phyloP scores from a whole-genome alignment of 2,888 invertebrate genomes.

The Trisateles emortualis region DNA sequence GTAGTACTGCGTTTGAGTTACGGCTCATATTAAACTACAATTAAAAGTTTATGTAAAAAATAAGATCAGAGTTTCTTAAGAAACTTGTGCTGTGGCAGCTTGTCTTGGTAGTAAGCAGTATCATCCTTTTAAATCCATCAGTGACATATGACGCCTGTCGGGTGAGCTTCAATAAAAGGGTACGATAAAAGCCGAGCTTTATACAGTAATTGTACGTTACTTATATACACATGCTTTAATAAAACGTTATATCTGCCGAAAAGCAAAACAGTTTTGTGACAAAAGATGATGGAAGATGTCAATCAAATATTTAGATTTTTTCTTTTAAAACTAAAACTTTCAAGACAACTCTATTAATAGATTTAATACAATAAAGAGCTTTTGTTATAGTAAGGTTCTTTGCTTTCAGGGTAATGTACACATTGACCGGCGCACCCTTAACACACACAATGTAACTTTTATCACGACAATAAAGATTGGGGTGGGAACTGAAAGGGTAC shows the following conservation, averaged over 20 bases:
- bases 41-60: background rate
- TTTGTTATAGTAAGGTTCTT: constrained; percentile 39
- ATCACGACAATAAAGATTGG: constrained; percentile 49
- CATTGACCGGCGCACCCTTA: constrained; percentile 41
- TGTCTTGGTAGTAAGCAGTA: background rate
- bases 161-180: constrained; percentile 30
- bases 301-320: background rate
- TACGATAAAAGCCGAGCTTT: constrained; percentile 17
- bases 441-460: constrained; percentile 49
- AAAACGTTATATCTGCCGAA: no score
- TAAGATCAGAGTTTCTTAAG: background rate
- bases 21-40: constrained; percentile 14
- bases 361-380: constrained; percentile 40
- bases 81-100: constrained; percentile 16
- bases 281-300: no score
- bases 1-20: constrained; percentile 34
- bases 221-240: background rate
- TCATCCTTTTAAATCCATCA: constrained; percentile 39
- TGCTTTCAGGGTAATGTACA: constrained; percentile 41
- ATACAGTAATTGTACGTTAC: constrained; percentile 2
- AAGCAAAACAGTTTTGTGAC: no score
- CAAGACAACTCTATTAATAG: constrained; percentile 17
- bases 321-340: constrained; percentile 8
- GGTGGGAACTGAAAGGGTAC: constrained; percentile 39
- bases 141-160: constrained; percentile 27